phyloP scores from a whole-genome alignment of 2,888 invertebrate genomes.

The Neoitamus cyanurus region DNA sequence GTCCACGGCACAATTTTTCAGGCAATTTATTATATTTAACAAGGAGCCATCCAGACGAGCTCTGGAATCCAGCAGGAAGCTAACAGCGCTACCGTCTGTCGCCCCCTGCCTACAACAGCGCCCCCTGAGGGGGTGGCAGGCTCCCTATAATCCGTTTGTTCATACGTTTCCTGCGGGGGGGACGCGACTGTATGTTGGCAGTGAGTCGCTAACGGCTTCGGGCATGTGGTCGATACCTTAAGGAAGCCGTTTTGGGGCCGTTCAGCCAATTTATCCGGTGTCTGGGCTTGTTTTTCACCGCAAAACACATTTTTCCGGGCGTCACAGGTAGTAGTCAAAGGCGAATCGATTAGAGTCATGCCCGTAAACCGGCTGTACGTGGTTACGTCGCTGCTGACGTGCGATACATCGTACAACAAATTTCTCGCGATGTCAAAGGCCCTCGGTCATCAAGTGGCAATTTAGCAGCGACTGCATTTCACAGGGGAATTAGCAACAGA shows the following conservation, averaged over 20 bases:
- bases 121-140: background rate
- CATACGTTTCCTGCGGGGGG: background rate
- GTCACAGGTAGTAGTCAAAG: background rate
- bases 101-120: background rate
- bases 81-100: background rate
- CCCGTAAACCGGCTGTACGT: background rate
- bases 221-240: conserved; percentile 1
- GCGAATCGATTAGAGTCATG: background rate
- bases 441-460: background rate
- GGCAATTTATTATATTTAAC: conserved; percentile 46
- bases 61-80: background rate
- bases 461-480: background rate
- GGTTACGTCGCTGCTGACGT: background rate
- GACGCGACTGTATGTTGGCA: background rate
- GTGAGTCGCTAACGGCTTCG: background rate
- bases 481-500: background rate
- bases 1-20: conserved; percentile 46
- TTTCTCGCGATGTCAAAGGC: conserved; percentile 1
- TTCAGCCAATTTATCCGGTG: conserved; percentile 30
- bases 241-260: background rate
- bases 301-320: conserved; percentile 3
- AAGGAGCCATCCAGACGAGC: conserved; percentile 26
- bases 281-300: conserved; percentile 27
- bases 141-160: background rate
- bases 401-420: background rate